Base-by-base conservation (phyloP, 2,797 vertebrate genomes). In the Alcedo atthis region DNA sequence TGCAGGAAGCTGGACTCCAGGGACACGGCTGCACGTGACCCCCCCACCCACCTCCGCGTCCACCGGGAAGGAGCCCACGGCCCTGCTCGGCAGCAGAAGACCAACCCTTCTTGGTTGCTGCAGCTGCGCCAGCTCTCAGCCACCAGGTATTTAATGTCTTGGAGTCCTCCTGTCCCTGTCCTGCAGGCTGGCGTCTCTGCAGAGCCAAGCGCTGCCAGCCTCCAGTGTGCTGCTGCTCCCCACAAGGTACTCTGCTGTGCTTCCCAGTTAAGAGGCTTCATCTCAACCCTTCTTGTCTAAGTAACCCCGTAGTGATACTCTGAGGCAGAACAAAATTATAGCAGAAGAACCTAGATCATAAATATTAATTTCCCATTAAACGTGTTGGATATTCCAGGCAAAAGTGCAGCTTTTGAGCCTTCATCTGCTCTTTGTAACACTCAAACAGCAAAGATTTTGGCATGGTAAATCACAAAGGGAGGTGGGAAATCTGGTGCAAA, bases 81-180 rank as follows among this genome's bases (percentile, higher is more conserved):
- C 42, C 53, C 64, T 49, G 89, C 87, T 37, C 85, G 30, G 87
- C 94, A 53, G 73, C 59, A 57, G 77, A 79, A 45, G 74, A 74
- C 55, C 42, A 42, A 15, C 69, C 32, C 46, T 69, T 69, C 79
- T 55, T 8, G 89, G 87, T 76, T 81, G 87, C n/a, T 79, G 87
- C 87, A 37, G 87, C 85, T 71, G 37, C 54, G 28, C 40, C 75
- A 67, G 90, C 85, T 81, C 66, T 85, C 85, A 42, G 77, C 58
- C 89, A 24, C 35, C 92, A 94, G 95, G 91, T 92, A 93, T 93
- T 94, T 88, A 30, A 61, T 32, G 81, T 64, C 74, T 54, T 26
- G 48, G 53, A 88, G 81, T 45, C 80, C 43, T 62, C 35, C 62
- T 48, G 46, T 33, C 59, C 25, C 8, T 61, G 28, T 54, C 45